These are phyloP conservation scores for Proteles cristata DNA, from an alignment of 2,113 vertebrate species.

Conservation along the genomic window DNA sequence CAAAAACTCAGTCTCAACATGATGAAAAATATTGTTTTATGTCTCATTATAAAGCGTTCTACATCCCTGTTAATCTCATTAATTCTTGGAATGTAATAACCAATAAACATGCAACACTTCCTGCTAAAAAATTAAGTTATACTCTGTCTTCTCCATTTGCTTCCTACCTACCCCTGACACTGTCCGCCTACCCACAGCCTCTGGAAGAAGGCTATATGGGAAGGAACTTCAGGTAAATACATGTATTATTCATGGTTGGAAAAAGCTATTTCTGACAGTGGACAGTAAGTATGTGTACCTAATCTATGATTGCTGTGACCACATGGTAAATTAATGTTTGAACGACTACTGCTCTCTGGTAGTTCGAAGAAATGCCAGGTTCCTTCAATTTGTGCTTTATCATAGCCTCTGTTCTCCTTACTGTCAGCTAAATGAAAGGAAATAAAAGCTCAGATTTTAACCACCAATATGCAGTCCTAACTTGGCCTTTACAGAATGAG, in stretches of 20 bases:
- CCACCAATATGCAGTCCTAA: neutral
- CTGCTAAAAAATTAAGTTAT: neutral
- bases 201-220: neutral
- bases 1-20: constrained; percentile 38
- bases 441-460: neutral
- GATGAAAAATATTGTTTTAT: constrained; percentile 54
- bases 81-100: constrained; percentile 9
- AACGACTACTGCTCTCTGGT: neutral
- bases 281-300: neutral
- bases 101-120: neutral
- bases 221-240: neutral
- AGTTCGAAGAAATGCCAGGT: neutral
- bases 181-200: neutral
- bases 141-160: neutral
- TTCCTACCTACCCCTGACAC: neutral
- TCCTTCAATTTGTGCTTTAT: neutral
- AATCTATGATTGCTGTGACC: neutral
- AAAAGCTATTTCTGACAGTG: constrained; percentile 10
- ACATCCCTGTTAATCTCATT: neutral
- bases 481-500: neutral
- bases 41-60: constrained; percentile 46
- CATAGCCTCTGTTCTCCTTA: neutral
- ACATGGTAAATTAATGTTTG: neutral
- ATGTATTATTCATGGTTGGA: neutral
- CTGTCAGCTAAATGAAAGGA: constrained; percentile 20